Conservation (phyloP, 2,797 vertebrate species). For the Denticeps clupeoides region DNA sequence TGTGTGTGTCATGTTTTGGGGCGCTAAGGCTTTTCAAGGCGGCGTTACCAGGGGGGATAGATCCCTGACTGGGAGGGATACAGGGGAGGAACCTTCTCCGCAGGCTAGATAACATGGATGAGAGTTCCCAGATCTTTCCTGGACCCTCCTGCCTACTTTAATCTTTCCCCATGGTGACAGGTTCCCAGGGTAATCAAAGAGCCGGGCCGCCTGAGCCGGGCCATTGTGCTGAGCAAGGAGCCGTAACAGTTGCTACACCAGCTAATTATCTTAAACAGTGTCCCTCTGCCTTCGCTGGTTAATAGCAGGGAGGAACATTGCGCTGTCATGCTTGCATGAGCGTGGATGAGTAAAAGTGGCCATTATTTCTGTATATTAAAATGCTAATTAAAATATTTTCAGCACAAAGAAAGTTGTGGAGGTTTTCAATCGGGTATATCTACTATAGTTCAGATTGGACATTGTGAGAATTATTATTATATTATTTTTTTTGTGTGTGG, state of each 20-base stretch:
- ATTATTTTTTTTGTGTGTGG: too few relatives aligned
- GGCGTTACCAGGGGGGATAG: neutral
- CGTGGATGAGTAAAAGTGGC: too few relatives aligned
- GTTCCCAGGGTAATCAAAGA: slow-evolving; percentile 55
- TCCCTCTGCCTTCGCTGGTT: slow-evolving; percentile 1
- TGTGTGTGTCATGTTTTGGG: neutral
- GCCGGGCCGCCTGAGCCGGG: slow-evolving; percentile 41
- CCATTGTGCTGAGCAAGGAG: slow-evolving; percentile 42
- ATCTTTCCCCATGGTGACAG: slow-evolving; percentile 48
- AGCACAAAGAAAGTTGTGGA: too few relatives aligned
- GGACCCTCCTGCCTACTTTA: slow-evolving; percentile 37
- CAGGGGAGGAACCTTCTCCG: neutral
- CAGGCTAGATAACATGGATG: slow-evolving; percentile 44
- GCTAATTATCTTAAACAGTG: slow-evolving; percentile 7
- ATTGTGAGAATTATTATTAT: too few relatives aligned
- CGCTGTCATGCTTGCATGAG: neutral
- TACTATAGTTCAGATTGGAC: too few relatives aligned
- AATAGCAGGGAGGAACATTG: neutral
- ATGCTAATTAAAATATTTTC: too few relatives aligned
- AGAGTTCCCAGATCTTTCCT: slow-evolving; percentile 50
- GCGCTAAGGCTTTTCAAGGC: neutral
- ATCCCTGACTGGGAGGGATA: neutral
- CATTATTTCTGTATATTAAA: too few relatives aligned
- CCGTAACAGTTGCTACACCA: slow-evolving; percentile 16
- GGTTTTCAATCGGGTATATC: too few relatives aligned